phyloP scores from a whole-genome alignment of 2,113 vertebrate species.

The Tragelaphus scriptus region DNA sequence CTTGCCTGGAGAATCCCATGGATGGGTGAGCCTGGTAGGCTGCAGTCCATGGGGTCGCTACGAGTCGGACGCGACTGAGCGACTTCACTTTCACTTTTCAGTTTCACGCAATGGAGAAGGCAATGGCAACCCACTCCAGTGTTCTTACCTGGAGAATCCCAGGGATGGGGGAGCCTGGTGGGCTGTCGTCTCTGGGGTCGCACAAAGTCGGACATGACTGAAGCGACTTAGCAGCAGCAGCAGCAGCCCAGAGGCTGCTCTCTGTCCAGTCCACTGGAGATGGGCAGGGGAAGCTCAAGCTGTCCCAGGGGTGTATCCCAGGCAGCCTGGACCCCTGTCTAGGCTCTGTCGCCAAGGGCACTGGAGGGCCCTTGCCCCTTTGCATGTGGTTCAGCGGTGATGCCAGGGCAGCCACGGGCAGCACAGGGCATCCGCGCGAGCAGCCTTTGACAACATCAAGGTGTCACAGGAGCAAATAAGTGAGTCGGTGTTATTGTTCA shows the following conservation, averaged over 20 bases:
- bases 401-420: neutral
- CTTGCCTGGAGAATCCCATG: too few species aligned
- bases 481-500: neutral
- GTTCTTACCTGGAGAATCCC: too few species aligned
- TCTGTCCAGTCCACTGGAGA: neutral
- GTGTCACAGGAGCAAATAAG: neutral
- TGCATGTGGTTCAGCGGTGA: neutral
- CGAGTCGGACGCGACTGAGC: too few species aligned
- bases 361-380: neutral
- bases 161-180: too few species aligned
- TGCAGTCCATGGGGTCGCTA: too few species aligned
- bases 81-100: too few species aligned
- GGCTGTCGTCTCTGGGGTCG: too few species aligned
- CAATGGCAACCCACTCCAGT: too few species aligned
- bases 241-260: neutral
- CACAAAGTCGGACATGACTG: too few species aligned
- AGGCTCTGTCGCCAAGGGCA: neutral
- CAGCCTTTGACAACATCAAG: neutral
- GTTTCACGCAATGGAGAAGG: too few species aligned
- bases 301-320: neutral
- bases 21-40: too few species aligned
- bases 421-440: neutral
- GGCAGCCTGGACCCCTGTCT: neutral
- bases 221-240: too few species aligned
- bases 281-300: neutral